Base-by-base conservation (phyloP, 2,113 vertebrate genomes). In the Tetrax tetrax region DNA sequence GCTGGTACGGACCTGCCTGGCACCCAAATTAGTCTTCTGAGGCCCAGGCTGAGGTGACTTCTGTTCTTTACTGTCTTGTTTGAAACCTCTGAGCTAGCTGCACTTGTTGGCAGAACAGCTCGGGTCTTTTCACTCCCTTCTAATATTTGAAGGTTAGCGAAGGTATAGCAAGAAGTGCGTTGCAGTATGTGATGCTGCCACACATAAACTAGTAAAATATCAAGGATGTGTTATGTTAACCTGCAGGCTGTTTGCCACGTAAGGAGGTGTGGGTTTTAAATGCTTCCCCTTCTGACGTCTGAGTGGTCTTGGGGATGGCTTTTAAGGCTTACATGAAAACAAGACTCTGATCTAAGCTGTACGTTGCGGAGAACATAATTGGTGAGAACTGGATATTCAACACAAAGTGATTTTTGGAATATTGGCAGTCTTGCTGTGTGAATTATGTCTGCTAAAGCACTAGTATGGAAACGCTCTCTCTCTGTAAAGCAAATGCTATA, bases 391-490 rank as follows among this genome's bases (percentile, higher is more conserved):
- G 37, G 6, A 16, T 66, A 51, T 74, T 91, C 63, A 82, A 63
- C 51, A 51, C 22, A 31, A 22, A 27, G 28, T 17, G 13, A 69
- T n/a, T 85, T 43, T 43, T 37, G 38, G 48, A 75, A 45, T 72
- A 76, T 10, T 57, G 23, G 6, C n/a, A 48, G 13, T 61, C 12
- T 64, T 79, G 29, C 25, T 79, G 7, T 51, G 7, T 75, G 48
- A 61, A 14, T 56, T 75, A n/a, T 17, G 22, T n/a, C 9, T 47
- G 18, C 51, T 54, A 12, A 59, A 38, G 41, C 41, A n/a, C n/a
- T 25, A 48, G 17, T 37, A 6, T 0, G 3, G 48, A 83, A 83
- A 43, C 41, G 21, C 2, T 0, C 3, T 4, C 21, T 38, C 15
- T 38, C 15, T 65, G 21, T 43, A 20, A 53, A 88, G 61, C 22